A percentile compares a stretch with the other conserved stretches of the same genome.
Evolutionary conservation across 2,888 invertebrate genomes (phyloP).

Genomic region (Leptopterna dolabrata): DNA sequence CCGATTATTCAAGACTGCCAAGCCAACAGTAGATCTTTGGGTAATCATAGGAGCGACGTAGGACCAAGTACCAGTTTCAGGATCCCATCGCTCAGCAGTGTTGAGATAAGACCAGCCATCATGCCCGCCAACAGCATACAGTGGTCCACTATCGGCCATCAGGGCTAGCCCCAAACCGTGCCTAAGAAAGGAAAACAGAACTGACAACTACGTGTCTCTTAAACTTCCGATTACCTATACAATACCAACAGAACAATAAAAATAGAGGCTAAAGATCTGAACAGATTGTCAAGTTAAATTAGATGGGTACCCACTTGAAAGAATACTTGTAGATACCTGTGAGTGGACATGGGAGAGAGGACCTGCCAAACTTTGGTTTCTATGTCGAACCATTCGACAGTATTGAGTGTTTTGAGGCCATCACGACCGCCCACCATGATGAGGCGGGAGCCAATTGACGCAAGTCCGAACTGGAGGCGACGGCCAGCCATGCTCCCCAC

Average conservation of each 20-base stretch:
- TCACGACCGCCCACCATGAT: conserved; percentile 92
- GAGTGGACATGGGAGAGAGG: conserved; percentile 87
- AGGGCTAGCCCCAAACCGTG: conserved; percentile 73
- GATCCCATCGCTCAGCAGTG: conserved; percentile 94
- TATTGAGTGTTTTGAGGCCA: conserved; percentile 93
- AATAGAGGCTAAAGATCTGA: no score
- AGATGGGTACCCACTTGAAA: not conserved
- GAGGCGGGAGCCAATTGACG: conserved; percentile 83
- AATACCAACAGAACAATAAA: no score
- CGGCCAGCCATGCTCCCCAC: conserved; percentile 83
- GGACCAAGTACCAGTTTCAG: conserved; percentile 87
- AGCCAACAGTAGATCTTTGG: conserved; percentile 90
- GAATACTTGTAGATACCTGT: conserved; percentile 28
- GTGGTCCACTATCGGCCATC: conserved; percentile 79
- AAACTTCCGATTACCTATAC: conserved; percentile 61
- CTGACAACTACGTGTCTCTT: no score
- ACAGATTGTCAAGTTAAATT: no score
- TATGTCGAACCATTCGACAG: conserved; percentile 90
- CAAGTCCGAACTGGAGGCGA: conserved; percentile 91
- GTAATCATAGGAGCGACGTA: conserved; percentile 91
- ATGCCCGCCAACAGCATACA: conserved; percentile 95
- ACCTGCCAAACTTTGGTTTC: conserved; percentile 83
- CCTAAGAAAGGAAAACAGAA: not conserved
- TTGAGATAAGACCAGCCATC: conserved; percentile 96
- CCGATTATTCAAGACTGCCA: conserved; percentile 84